Conservation (phyloP, 2,113 vertebrate genomes). For the Pseudolaguvia tuberculata region DNA sequence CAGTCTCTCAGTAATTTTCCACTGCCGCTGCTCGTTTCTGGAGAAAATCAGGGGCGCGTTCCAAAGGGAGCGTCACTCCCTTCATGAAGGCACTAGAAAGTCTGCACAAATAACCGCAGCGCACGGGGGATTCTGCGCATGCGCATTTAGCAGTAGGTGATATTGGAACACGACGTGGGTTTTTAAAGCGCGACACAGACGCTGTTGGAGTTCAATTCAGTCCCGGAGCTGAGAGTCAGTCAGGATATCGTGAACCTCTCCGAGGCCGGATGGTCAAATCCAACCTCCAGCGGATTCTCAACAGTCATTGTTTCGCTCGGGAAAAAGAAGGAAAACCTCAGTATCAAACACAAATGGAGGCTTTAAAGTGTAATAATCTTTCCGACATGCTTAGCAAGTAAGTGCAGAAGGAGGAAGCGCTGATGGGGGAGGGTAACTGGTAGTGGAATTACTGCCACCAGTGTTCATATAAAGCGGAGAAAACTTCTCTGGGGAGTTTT, state of each 20-base stretch:
- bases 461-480: not conserved
- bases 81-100: not conserved
- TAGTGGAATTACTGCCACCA: too few relatives aligned
- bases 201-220: constrained; percentile 11
- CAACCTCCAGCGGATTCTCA: constrained; percentile 83
- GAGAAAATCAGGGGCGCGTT: not conserved
- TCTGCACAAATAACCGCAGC: not conserved
- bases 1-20: constrained; percentile 49
- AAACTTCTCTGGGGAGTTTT: too few relatives aligned
- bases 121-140: not conserved
- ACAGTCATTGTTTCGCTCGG: constrained; percentile 82
- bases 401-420: constrained; percentile 51
- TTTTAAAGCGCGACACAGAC: not conserved
- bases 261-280: constrained; percentile 84
- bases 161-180: constrained; percentile 6
- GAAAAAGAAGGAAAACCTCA: constrained; percentile 78
- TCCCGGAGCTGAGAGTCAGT: constrained; percentile 60
- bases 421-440: constrained; percentile 31
- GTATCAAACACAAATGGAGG: constrained; percentile 62
- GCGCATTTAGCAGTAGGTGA: not conserved
- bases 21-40: constrained; percentile 7
- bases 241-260: constrained; percentile 66
- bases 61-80: not conserved
- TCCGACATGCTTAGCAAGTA: constrained; percentile 76
- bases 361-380: constrained; percentile 71